phyloP scores from a whole-genome alignment of 2,888 invertebrate genomes.

The Cordilura impudica region DNA sequence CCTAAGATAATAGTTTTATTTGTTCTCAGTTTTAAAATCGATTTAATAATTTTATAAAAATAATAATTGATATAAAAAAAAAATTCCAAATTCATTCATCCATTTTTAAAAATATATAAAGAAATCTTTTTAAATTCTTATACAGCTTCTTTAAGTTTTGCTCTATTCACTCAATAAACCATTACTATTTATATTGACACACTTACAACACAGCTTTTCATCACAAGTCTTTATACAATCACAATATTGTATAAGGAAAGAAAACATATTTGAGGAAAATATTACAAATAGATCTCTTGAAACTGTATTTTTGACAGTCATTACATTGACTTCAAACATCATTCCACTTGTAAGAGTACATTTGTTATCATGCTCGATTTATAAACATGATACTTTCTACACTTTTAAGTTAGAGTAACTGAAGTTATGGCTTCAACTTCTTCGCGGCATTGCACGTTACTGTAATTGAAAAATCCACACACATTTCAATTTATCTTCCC shows the following conservation, averaged over 20 bases:
- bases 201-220: not conserved
- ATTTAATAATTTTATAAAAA: too few relatives aligned
- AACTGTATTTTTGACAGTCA: constrained; percentile 45
- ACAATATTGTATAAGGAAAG: constrained; percentile 27
- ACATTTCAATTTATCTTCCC: constrained; percentile 42
- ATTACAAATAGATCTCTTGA: constrained; percentile 24
- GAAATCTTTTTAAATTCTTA: not conserved
- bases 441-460: not conserved
- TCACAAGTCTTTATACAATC: not conserved
- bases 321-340: constrained; percentile 50
- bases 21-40: too few relatives aligned
- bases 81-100: too few relatives aligned
- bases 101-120: not conserved
- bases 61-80: too few relatives aligned
- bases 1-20: too few relatives aligned
- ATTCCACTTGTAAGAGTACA: constrained; percentile 35
- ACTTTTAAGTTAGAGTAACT: constrained; percentile 25
- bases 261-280: constrained; percentile 43
- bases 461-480: not conserved
- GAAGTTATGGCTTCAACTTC: not conserved
- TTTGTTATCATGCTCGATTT: constrained; percentile 23
- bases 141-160: not conserved
- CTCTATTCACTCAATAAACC: constrained; percentile 32
- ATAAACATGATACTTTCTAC: constrained; percentile 26
- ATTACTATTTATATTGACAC: not conserved